Percentiles rank a stretch among this genome's conserved stretches.
These are phyloP conservation scores for Camponotus floridanus DNA, from an alignment of 1,140 invertebrate species.

Conservation along the genomic window DNA sequence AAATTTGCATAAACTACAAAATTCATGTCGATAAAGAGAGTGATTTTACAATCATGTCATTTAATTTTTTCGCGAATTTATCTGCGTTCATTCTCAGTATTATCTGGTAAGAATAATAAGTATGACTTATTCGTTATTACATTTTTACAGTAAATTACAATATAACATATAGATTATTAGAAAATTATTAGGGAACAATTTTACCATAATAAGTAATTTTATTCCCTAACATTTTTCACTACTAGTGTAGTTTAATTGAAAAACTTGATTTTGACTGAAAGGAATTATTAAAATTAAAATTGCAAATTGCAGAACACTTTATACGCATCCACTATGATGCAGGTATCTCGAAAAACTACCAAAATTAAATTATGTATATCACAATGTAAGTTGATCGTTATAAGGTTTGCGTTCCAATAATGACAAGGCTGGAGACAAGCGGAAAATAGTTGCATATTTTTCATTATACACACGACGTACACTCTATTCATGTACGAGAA, in stretches of 20 bases:
- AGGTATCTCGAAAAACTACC: slow-evolving; percentile 7
- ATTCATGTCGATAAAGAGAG: no score
- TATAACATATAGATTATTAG: no score
- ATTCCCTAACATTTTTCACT: no score
- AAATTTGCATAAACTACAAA: no score
- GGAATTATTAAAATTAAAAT: slow-evolving; percentile 1
- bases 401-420: slow-evolving; percentile 45
- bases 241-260: not conserved
- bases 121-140: no score
- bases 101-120: no score
- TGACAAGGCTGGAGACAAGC: not conserved
- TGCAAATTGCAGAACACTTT: not conserved
- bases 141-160: no score
- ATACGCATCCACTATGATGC: not conserved
- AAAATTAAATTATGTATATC: slow-evolving; percentile 46
- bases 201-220: no score
- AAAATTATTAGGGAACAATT: no score
- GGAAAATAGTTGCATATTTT: not conserved
- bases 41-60: no score
- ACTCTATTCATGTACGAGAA: not conserved
- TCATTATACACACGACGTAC: not conserved
- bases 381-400: slow-evolving; percentile 50
- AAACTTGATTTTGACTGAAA: not conserved
- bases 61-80: no score
- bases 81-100: no score